These are phyloP conservation scores for Diarsia rubi DNA, from an alignment of 2,888 invertebrate species.

Conservation along the genomic window DNA sequence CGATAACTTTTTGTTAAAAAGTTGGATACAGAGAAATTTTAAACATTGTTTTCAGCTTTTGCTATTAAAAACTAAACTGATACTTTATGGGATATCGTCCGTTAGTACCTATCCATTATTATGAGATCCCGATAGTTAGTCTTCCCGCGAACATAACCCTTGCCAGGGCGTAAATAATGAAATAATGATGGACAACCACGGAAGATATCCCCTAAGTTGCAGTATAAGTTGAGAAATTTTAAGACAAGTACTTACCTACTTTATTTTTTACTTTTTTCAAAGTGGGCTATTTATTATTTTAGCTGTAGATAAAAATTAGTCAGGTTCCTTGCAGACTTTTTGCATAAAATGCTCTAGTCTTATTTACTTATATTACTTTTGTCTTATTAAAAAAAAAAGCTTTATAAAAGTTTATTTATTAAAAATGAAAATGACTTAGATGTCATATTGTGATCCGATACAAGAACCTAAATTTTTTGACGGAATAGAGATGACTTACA, in stretches of 20 bases:
- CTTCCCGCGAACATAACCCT: too few species aligned
- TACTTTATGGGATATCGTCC: too few species aligned
- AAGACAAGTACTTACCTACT: too few species aligned
- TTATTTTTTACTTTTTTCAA: conserved; percentile 8
- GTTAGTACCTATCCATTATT: too few species aligned
- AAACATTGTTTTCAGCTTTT: too few species aligned
- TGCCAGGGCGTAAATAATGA: too few species aligned
- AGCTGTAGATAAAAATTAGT: conserved; percentile 16
- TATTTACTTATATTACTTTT: conserved; percentile 26
- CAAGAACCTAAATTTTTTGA: conserved; percentile 12
- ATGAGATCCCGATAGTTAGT: too few species aligned
- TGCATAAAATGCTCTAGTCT: conserved; percentile 50
- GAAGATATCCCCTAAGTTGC: too few species aligned
- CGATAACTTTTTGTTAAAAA: conserved; percentile 24
- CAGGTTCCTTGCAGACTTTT: conserved; percentile 41
- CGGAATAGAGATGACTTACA: conserved; percentile 5
- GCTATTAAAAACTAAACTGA: too few species aligned
- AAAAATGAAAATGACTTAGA: neutral
- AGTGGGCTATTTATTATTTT: conserved; percentile 30
- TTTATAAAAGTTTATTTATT: conserved; percentile 34
- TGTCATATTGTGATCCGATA: conserved; percentile 4
- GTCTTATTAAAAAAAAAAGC: conserved; percentile 2
- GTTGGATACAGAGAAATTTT: conserved; percentile 6
- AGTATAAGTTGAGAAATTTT: too few species aligned
- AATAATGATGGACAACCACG: too few species aligned